Evolutionary conservation across 1,140 invertebrate species (phyloP).

Genomic region (Ylistrum balloti): DNA sequence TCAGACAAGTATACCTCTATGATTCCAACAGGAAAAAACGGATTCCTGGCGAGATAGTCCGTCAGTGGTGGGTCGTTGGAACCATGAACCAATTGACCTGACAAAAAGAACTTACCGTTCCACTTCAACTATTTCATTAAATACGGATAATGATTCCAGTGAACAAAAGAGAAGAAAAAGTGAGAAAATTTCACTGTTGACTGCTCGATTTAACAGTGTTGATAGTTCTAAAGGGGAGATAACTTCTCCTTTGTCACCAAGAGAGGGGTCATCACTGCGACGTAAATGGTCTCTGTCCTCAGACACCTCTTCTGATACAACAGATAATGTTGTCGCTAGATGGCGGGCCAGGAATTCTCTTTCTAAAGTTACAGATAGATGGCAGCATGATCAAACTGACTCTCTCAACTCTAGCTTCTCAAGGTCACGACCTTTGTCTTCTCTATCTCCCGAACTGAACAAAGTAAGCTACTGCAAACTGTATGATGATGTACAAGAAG

Average conservation of each 20-base stretch:
- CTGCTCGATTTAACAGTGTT: slow-evolving; percentile 51
- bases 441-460: slow-evolving; percentile 47
- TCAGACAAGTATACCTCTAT: background rate
- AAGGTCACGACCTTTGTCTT: slow-evolving; percentile 48
- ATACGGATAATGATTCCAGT: slow-evolving; percentile 36
- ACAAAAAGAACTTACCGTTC: slow-evolving; percentile 12
- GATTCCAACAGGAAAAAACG: slow-evolving; percentile 4
- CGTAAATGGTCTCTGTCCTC: slow-evolving; percentile 50
- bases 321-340: slow-evolving; percentile 33
- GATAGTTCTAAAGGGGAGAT: slow-evolving; percentile 41
- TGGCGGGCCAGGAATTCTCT: slow-evolving; percentile 31
- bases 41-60: background rate
- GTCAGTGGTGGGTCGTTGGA: background rate
- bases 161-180: slow-evolving; percentile 50
- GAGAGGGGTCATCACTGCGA: slow-evolving; percentile 54
- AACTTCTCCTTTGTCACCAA: slow-evolving; percentile 45
- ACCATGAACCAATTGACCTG: background rate
- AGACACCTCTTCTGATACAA: slow-evolving; percentile 17
- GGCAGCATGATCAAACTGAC: slow-evolving; percentile 49
- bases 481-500: too few species aligned
- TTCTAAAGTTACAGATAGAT: slow-evolving; percentile 51
- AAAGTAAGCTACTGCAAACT: slow-evolving; percentile 46
- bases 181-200: slow-evolving; percentile 52
- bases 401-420: background rate
- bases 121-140: slow-evolving; percentile 43